phyloP scores from a whole-genome alignment of 2,113 vertebrate genomes.

The Lagenorhynchus albirostris region DNA sequence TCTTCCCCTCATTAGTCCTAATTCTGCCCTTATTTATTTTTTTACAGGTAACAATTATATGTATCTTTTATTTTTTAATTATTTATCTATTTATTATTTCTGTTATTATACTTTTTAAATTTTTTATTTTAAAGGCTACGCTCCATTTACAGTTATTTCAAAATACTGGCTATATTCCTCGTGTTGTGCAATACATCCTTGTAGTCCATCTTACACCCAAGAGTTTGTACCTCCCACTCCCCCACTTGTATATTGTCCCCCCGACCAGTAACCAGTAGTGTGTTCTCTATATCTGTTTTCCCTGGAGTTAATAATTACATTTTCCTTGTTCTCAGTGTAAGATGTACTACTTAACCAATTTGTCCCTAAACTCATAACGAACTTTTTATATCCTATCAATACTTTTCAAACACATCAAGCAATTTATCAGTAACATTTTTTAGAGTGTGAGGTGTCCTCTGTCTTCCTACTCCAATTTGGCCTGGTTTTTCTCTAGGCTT shows the following conservation, averaged over 20 bases:
- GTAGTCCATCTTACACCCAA: too few relatives aligned
- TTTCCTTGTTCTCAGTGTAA: neutral
- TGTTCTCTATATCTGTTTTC: neutral
- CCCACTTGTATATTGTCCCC: too few relatives aligned
- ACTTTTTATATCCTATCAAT: neutral
- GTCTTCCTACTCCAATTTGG: neutral
- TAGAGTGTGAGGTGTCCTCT: neutral
- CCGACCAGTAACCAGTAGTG: too few relatives aligned
- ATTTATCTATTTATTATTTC: too few relatives aligned
- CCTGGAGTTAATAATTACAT: neutral
- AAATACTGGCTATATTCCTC: too few relatives aligned
- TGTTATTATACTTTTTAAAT: too few relatives aligned
- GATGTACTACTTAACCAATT: neutral
- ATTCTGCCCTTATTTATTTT: neutral
- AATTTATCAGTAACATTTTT: neutral
- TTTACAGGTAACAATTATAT: too few relatives aligned
- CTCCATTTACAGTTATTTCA: too few relatives aligned
- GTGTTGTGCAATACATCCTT: too few relatives aligned
- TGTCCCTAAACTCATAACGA: neutral
- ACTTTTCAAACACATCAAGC: neutral
- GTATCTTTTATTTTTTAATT: neutral
- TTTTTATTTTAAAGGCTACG: too few relatives aligned
- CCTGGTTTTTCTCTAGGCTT: neutral
- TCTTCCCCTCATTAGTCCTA: neutral
- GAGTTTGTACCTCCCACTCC: too few relatives aligned